A percentile compares a stretch with the other conserved stretches of the same genome.
Evolutionary conservation across 1,140 invertebrate genomes (phyloP).

Genomic region (Drosophila sproati): DNA sequence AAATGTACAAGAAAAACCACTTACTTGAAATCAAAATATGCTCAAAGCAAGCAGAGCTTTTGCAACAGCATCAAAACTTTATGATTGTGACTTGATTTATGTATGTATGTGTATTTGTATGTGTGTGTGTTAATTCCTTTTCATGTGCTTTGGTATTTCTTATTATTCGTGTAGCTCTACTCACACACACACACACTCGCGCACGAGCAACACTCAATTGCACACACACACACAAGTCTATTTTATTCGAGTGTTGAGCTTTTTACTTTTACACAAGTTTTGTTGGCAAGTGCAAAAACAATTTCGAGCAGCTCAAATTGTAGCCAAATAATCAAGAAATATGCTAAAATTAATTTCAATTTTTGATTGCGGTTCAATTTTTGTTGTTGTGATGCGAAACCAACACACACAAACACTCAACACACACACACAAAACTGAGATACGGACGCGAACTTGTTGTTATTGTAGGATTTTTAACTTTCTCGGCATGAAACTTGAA

Average conservation of each 20-base stretch:
- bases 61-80: too few relatives aligned
- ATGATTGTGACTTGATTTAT: too few relatives aligned
- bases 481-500: conserved; percentile 34
- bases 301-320: conserved; percentile 33
- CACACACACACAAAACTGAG: conserved; percentile 12
- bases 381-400: conserved; percentile 32
- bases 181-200: not conserved
- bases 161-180: not conserved
- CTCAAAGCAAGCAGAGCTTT: not conserved
- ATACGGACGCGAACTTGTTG: conserved; percentile 23
- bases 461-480: conserved; percentile 40
- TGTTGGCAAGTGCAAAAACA: conserved; percentile 41
- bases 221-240: not conserved
- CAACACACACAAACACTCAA: conserved; percentile 15
- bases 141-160: not conserved
- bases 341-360: conserved; percentile 45
- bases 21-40: not conserved
- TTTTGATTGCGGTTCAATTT: conserved; percentile 35
- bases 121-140: not conserved
- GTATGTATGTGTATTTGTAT: too few relatives aligned
- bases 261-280: conserved; percentile 26
- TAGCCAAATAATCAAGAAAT: conserved; percentile 50
- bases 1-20: not conserved
- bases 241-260: conserved; percentile 16
- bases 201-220: not conserved